Percentiles rank a stretch among this genome's conserved stretches.
Evolutionary conservation across 2,113 vertebrate species (phyloP).

Genomic region (Phainopepla nitens): DNA sequence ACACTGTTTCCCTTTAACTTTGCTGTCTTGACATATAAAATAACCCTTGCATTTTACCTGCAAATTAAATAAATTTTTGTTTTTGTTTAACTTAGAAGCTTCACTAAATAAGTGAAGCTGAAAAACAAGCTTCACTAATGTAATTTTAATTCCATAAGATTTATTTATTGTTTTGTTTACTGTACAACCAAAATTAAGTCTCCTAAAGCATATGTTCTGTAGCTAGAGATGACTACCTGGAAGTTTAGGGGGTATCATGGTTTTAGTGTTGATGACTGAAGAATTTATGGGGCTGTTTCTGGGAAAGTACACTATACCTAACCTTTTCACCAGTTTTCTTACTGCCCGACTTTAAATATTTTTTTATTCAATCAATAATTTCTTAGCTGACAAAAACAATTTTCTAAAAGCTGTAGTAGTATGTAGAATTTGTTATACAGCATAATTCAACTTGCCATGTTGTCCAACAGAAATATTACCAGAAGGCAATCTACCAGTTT

Average conservation of each 20-base stretch:
- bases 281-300: neutral
- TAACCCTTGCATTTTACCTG: conserved; percentile 18
- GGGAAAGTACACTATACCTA: neutral
- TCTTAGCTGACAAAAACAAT: conserved; percentile 61
- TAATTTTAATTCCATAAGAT: neutral
- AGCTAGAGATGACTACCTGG: neutral
- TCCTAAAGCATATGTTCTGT: neutral
- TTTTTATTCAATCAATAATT: conserved; percentile 62
- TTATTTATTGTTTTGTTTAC: neutral
- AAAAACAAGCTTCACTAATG: neutral
- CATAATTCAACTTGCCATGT: conserved; percentile 57
- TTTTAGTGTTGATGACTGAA: neutral
- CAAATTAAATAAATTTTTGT: conserved; percentile 2
- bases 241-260: neutral
- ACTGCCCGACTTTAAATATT: conserved; percentile 52
- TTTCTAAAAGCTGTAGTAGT: conserved; percentile 44
- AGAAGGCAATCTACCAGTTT: conserved; percentile 44
- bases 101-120: too few species aligned
- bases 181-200: neutral
- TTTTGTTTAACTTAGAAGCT: conserved; percentile 1
- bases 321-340: conserved; percentile 24
- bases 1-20: conserved; percentile 40
- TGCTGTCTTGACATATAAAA: conserved; percentile 45
- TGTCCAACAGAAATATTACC: conserved; percentile 57
- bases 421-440: conserved; percentile 57